Evolutionary conservation across 2,797 vertebrate genomes (phyloP).

Genomic region (Melanotaenia boesemani): DNA sequence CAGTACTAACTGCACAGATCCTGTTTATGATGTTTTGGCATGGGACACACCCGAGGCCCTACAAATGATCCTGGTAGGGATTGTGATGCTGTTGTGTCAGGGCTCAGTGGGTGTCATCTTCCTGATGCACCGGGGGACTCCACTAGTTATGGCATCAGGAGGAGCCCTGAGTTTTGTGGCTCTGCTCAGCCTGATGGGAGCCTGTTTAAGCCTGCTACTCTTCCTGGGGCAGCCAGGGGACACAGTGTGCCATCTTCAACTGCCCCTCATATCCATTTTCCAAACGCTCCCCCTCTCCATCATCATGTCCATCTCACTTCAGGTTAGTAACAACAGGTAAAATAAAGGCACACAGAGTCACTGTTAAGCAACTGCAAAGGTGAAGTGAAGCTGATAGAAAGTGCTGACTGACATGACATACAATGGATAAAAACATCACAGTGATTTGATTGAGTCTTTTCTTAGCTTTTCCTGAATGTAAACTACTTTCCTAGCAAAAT

Average conservation of each 20-base stretch:
- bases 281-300: constrained; percentile 83
- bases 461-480: background rate
- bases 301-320: constrained; percentile 78
- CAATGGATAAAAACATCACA: background rate
- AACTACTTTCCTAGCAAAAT: background rate
- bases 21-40: constrained; percentile 77
- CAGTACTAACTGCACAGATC: constrained; percentile 78
- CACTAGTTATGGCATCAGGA: constrained; percentile 83
- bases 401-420: background rate
- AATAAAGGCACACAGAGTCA: constrained; percentile 5
- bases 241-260: constrained; percentile 80
- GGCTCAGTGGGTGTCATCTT: constrained; percentile 75
- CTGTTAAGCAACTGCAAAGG: background rate
- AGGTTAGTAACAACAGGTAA: constrained; percentile 66
- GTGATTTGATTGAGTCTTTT: background rate
- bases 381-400: background rate
- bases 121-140: constrained; percentile 72
- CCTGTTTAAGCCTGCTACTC: constrained; percentile 82
- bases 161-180: constrained; percentile 77
- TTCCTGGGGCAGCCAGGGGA: constrained; percentile 83
- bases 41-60: constrained; percentile 79
- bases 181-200: constrained; percentile 79
- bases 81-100: constrained; percentile 67
- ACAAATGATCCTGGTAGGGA: constrained; percentile 62
- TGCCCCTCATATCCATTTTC: constrained; percentile 83